Conservation (phyloP, 2,113 vertebrate species). For the Gambusia affinis region DNA sequence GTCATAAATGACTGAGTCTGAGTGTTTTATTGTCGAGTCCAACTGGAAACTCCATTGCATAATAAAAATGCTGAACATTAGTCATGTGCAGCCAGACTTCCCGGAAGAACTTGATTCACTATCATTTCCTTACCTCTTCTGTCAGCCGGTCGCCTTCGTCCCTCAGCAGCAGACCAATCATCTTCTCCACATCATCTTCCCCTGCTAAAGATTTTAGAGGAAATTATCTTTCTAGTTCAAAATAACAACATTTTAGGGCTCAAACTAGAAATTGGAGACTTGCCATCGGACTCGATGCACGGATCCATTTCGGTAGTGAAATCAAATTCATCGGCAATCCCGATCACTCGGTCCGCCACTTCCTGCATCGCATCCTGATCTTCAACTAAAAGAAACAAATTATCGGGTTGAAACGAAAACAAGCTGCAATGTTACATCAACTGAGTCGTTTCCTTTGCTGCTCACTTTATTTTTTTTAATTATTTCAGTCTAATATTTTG, state of each 20-base stretch:
- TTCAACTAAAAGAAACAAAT: neutral
- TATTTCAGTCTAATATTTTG: neutral
- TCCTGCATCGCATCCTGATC: neutral
- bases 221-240: neutral
- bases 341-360: conserved; percentile 27
- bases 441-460: neutral
- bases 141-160: conserved; percentile 79
- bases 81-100: too few species aligned
- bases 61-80: too few species aligned
- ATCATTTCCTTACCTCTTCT: conserved; percentile 68
- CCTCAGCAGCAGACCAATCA: conserved; percentile 83
- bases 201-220: neutral
- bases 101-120: neutral
- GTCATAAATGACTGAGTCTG: neutral
- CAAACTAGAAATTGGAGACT: neutral
- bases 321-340: conserved; percentile 57
- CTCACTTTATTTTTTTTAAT: neutral
- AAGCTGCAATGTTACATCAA: neutral
- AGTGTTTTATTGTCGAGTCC: neutral
- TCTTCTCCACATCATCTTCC: conserved; percentile 67
- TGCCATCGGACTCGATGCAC: too few species aligned
- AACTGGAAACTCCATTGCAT: neutral
- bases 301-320: conserved; percentile 25
- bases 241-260: neutral
- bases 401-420: neutral